Base-by-base conservation (phyloP, 2,113 vertebrate species). In the Chionis minor region DNA sequence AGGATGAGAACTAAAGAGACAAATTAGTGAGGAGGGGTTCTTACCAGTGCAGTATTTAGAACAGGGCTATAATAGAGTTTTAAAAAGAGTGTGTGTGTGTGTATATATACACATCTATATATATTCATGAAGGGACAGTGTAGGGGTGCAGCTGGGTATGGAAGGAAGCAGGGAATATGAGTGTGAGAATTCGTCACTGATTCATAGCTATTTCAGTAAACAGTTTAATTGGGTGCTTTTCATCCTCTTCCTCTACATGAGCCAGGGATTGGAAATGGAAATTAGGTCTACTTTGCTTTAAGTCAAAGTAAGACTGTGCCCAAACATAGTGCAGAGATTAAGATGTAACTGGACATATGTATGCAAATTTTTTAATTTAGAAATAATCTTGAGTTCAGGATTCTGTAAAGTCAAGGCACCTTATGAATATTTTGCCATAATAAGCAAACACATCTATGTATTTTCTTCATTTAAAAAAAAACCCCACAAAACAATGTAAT, bases 1-100 rank as follows among this genome's bases (percentile, higher is more conserved):
- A 89, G 56, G 86, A 33, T 85, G 84, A 89, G 86, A 94, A 58
- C 61, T 87, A 21, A 55, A 92, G 38, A 65, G 56, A 54, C 12
- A 79, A 83, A 86, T 72, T 33, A 13, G 6, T 0, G 6, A 89
- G 55, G 44, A 92, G 59, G 61, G 20, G 17, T 12, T 86, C 21
- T 66, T 71, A 55, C 4, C 52, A 71, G 42, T 59, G 33, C 22
- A n/a, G 27, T 59, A 14, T 66, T 79, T 83, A 54, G 38, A 95
- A 40, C 2, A 81, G 19, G 18, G 8, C 23, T 78, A n/a, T 24
- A 77, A 38, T 2, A 44, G 19, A 51, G 12, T 33, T 82, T 27
- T 0, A 32, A 73, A n/a, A 81, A 72, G 16, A 17, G 21, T 71
- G 6, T 61, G 4, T 58, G 7, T 58, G 7, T 62, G 4, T 38